phyloP scores from a whole-genome alignment of 2,888 invertebrate genomes.

The Acrobasis repandana region DNA sequence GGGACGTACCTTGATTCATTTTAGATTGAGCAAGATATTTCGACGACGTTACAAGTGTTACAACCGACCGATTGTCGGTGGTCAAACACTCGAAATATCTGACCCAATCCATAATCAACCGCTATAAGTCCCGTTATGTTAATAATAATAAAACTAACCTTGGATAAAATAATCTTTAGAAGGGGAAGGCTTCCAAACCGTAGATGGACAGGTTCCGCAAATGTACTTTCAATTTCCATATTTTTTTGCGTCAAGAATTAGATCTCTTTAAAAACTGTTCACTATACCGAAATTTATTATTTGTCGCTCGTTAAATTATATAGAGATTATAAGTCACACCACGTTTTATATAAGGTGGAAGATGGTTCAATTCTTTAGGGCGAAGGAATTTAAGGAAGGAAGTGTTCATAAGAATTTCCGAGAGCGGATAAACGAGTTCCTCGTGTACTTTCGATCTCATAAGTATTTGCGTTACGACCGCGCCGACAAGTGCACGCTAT shows the following conservation, averaged over 20 bases:
- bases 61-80: too few species aligned
- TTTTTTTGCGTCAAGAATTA: background rate
- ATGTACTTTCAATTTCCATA: constrained; percentile 10
- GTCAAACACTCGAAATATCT: too few species aligned
- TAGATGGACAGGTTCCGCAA: constrained; percentile 1
- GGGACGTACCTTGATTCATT: too few species aligned
- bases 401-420: background rate
- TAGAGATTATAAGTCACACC: too few species aligned
- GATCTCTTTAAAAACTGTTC: too few species aligned
- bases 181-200: background rate
- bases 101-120: too few species aligned
- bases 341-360: too few species aligned
- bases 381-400: background rate
- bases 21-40: too few species aligned
- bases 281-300: background rate
- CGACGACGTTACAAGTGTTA: too few species aligned
- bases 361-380: background rate
- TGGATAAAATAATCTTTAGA: background rate
- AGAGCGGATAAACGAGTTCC: background rate
- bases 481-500: constrained; percentile 24
- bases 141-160: background rate
- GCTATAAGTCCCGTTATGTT: background rate
- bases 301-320: too few species aligned
- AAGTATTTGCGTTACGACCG: background rate
- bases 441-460: background rate